phyloP scores from a whole-genome alignment of 2,113 vertebrate species.

The human (Homo sapiens) region GRCh38 chr13:59964501-59965000 shows the following conservation, averaged over 20 bases:
- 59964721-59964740: neutral
- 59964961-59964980: neutral
- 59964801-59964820: neutral
- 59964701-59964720: neutral
- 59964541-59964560: neutral
- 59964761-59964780: neutral
- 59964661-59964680: neutral
- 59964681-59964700: neutral
- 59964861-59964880: neutral
- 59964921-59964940: neutral
- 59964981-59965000: neutral
- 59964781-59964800: neutral
- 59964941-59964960: neutral
- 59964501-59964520: neutral
- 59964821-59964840: conserved; percentile 16
- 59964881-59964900: neutral
- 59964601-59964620: neutral
- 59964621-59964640: neutral
- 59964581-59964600: neutral
- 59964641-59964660: conserved; percentile 29
- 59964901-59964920: neutral
- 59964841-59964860: neutral
- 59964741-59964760: neutral
- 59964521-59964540: neutral
- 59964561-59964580: neutral